Evolutionary conservation across 2,797 vertebrate genomes (phyloP).

Genomic region (Astyanax mexicanus): DNA sequence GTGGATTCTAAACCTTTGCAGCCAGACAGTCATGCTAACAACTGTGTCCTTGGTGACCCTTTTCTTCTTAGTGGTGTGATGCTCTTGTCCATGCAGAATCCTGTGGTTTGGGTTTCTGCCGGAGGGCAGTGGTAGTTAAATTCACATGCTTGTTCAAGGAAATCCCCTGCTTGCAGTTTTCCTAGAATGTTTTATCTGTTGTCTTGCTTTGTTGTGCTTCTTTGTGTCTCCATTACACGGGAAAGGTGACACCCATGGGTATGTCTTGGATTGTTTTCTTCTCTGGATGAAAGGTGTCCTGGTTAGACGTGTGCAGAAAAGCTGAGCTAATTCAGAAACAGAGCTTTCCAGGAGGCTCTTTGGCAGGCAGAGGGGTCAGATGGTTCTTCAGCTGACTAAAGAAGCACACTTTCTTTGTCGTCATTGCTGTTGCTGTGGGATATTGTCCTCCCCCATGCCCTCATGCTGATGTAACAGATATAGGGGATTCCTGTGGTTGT

Average conservation of each 20-base stretch:
- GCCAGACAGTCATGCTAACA: conserved; percentile 26
- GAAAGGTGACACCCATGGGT: not conserved
- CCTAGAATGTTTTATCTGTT: conserved; percentile 46
- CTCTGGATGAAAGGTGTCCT: not conserved
- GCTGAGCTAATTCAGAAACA: not conserved
- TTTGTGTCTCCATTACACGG: conserved; percentile 40
- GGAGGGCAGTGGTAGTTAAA: conserved; percentile 57
- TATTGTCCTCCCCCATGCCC: not conserved
- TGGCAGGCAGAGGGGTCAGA: not conserved
- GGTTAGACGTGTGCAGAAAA: not conserved
- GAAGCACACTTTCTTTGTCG: not conserved
- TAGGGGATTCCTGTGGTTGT: conserved; percentile 37
- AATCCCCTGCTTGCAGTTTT: conserved; percentile 62
- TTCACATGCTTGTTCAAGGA: conserved; percentile 65
- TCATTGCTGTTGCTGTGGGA: conserved; percentile 4
- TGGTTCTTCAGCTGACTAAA: conserved; percentile 1
- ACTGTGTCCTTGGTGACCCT: conserved; percentile 52
- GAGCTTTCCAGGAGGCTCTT: not conserved
- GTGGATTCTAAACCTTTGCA: not conserved
- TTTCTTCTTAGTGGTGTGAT: conserved; percentile 60
- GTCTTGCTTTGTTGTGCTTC: conserved; percentile 52
- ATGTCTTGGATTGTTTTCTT: not conserved
- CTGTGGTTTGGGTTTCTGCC: conserved; percentile 66
- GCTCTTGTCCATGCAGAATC: conserved; percentile 56
- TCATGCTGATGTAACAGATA: conserved; percentile 34